Base-by-base conservation (phyloP, 2,113 vertebrate species). In the Circaetus gallicus region DNA sequence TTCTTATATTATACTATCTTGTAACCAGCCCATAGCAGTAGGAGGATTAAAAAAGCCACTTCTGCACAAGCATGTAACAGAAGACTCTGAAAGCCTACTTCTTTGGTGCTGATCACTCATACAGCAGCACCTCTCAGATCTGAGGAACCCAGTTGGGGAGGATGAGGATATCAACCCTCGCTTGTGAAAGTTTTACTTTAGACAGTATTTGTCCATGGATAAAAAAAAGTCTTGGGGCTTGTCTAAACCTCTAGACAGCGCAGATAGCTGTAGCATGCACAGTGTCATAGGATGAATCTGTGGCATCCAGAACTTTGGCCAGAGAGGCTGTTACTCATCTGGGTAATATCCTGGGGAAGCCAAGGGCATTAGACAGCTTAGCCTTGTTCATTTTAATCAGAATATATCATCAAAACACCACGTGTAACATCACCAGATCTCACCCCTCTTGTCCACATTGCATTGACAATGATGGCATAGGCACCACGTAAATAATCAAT, bases 341-440 rank as follows among this genome's bases (percentile, higher is more conserved):
- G 34, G 24, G 42, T 82, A 88, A 85, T 20, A 70, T 12, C 36
- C 26, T 2, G 5, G 80, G 69, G 70, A 79, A 42, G 6, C 10
- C 59, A 43, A 84, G 28, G 53, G 34, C n/a, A 72, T 8, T 43
- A 84, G 49, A 49, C 73, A 87, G 16, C 67, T 72, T 78, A 36
- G 71, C 8, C 10, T 9, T 40, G 15, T 52, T 67, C 56, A 61
- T 73, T 92, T 53, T 34, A 45, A 22, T 13, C n/a, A 45, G 69
- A 63, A 65, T 42, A 36, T 26, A 58, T 20, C 38, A 84, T 50
- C 49, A 58, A 61, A 90, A 55, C 19, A 89, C 5, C n/a, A 42
- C 0, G 0, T 29, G 62, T 13, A 34, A 49, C 58, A 55, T 42
- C 49, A 50, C 21, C 13, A 7, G 83, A 31, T 77, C 43, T 73